Evolutionary conservation across 1,140 invertebrate genomes (phyloP).

Genomic region (Anastatus disparis): DNA sequence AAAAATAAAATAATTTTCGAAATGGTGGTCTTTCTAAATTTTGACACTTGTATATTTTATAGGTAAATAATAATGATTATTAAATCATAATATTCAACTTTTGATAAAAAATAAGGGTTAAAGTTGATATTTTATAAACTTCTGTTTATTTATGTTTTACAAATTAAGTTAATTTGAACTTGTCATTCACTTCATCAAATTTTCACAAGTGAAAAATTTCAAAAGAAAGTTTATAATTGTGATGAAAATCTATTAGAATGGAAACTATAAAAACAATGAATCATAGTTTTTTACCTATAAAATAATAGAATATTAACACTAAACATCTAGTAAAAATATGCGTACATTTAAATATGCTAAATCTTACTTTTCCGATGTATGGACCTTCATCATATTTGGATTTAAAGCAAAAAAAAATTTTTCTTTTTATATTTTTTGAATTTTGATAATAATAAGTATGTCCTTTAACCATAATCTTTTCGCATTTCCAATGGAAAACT

Average conservation of each 20-base stretch:
- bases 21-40: slow-evolving; percentile 32
- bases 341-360: slow-evolving; percentile 22
- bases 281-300: slow-evolving; percentile 23
- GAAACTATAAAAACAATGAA: not conserved
- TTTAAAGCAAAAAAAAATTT: slow-evolving; percentile 26
- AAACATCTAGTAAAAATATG: slow-evolving; percentile 12
- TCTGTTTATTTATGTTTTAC: not conserved
- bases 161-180: not conserved
- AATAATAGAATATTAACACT: slow-evolving; percentile 12
- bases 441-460: not conserved
- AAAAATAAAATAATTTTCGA: slow-evolving; percentile 31
- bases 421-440: slow-evolving; percentile 8
- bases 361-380: slow-evolving; percentile 29
- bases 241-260: too few relatives aligned
- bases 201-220: not conserved
- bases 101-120: not conserved
- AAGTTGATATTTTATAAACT: not conserved
- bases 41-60: slow-evolving; percentile 21
- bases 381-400: slow-evolving; percentile 31
- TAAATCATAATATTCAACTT: not conserved
- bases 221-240: too few relatives aligned
- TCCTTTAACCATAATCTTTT: slow-evolving; percentile 23
- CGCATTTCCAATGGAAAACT: not conserved
- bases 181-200: not conserved
- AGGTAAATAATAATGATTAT: slow-evolving; percentile 8